Base-by-base conservation (phyloP, 2,797 vertebrate genomes). In the Epinephelus malabaricus region DNA sequence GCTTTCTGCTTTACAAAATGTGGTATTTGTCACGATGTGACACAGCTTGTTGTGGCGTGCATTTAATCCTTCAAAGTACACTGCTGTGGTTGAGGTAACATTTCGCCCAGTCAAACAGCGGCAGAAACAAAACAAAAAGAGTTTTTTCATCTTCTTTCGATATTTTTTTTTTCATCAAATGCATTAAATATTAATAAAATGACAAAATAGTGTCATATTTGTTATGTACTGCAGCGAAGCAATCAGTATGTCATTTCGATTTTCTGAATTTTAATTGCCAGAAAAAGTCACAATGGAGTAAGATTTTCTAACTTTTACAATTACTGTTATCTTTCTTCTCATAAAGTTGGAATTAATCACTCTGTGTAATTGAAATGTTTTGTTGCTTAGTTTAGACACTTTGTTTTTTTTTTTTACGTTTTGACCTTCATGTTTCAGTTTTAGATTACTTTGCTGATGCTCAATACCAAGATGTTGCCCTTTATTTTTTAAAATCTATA, bases 271-370 rank as follows among this genome's bases (percentile, higher is more conserved):
- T 21, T 2, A 74, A 69, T 78, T 70, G n/a, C 43, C 27, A 40
- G 34, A 65, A 53, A 43, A 69, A 55, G 6, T 46, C 46, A 30
- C 49, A 70, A 51, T 23, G 10, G 15, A 54, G 25, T 59, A 50
- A 0, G 73, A 66, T 23, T 53, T 56, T 73, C 14, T 9, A 76
- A 68, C 40, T 74, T 71, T 78, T 83, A 46, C 30, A 75, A 78
- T 73, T 60, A 69, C 46, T 70, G 54, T 70, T 82, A 68, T 83
- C 61, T 65, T 69, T 19, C n/a, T 19, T 23, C 27, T 51, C 30
- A 30, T 19, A 17, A 9, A 66, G 2, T 73, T 19, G 40, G 4
- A 68, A 40, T 63, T 19, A 27, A 30, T 50, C 46, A 79, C 19
- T 55, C 23, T 67, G 21, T 56, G 13, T 21, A 68, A 69, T 54